Evolutionary conservation across 2,797 vertebrate species (phyloP).

Genomic region (Sebastes baramenuke): DNA sequence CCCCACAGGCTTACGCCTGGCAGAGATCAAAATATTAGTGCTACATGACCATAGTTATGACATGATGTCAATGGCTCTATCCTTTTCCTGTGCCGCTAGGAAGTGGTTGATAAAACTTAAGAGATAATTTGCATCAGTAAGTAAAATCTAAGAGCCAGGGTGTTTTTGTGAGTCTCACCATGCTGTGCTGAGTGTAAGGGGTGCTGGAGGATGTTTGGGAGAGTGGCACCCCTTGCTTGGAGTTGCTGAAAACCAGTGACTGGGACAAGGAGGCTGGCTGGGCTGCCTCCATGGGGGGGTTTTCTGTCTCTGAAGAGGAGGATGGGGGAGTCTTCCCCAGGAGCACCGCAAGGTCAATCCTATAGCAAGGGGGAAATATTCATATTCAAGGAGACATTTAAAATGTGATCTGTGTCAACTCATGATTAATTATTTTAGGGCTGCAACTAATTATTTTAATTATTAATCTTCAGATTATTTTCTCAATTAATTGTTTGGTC

Average conservation of each 20-base stretch:
- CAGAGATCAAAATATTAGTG: too few species aligned
- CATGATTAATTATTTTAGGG: not conserved
- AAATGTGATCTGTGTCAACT: not conserved
- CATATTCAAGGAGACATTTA: not conserved
- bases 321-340: constrained; percentile 94
- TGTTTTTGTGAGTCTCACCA: constrained; percentile 83
- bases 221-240: constrained; percentile 89
- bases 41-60: not conserved
- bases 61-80: not conserved
- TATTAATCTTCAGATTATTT: not conserved
- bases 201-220: constrained; percentile 87
- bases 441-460: not conserved
- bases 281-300: constrained; percentile 85
- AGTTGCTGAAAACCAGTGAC: constrained; percentile 97
- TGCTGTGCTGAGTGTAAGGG: constrained; percentile 92
- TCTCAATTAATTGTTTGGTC: not conserved
- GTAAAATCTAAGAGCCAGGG: not conserved
- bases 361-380: constrained; percentile 47
- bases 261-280: constrained; percentile 91
- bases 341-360: constrained; percentile 97
- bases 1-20: too few species aligned
- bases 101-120: not conserved
- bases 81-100: not conserved
- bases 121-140: not conserved
- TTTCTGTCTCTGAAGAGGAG: constrained; percentile 92